Base-by-base conservation (phyloP, 1,140 invertebrate genomes). In the Diabrotica undecimpunctata region DNA sequence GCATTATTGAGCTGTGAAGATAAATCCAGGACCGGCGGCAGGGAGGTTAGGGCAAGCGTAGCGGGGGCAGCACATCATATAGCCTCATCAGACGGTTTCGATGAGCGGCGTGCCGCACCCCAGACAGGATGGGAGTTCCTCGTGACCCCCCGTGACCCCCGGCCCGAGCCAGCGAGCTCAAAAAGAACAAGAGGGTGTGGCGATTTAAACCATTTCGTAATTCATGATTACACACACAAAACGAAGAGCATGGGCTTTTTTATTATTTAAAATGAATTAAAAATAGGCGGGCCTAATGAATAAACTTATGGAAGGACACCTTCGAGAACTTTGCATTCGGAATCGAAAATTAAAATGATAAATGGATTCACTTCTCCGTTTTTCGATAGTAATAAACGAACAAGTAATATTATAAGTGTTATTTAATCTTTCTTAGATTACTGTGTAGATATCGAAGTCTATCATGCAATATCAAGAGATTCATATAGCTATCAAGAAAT, bases 121-220 rank as follows among this genome's bases (percentile, higher is more conserved):
- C 69, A 74, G 70, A 74, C 72, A 74, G 72, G 72, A 74, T 74
- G 72, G 72, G 72, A 72, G 72, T 74, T 70, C 69, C 72, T 59
- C 52, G 61, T 66, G 68, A 67, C 70, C 70, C 68, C 66, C 65
- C 46, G 61, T 62, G 59, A 63, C 70, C 59, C 66, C 52, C 12
- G 60, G 61, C 59, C 66, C 52, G 14, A 60, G 61, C 61, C 63
- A 55, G 54, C 59, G 63, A 65, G 66, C 57, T 62, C 63, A 58
- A 68, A 70, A 65, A 70, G 64, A 68, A 68, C 67, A 62, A 54
- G 61, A 70, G 66, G 69, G 69, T 70, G 69, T 70, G 69, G 63
- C 66, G 46, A 55, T 55, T 66, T 62, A 68, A 68, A 66, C 66
- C 63, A 63, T 70, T 70, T 70, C 66, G 69, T 70, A 70, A 70